Percentiles rank a stretch among this genome's conserved stretches.
These are phyloP conservation scores for Drosophila demipolita DNA, from an alignment of 2,888 invertebrate species.

Conservation along the genomic window DNA sequence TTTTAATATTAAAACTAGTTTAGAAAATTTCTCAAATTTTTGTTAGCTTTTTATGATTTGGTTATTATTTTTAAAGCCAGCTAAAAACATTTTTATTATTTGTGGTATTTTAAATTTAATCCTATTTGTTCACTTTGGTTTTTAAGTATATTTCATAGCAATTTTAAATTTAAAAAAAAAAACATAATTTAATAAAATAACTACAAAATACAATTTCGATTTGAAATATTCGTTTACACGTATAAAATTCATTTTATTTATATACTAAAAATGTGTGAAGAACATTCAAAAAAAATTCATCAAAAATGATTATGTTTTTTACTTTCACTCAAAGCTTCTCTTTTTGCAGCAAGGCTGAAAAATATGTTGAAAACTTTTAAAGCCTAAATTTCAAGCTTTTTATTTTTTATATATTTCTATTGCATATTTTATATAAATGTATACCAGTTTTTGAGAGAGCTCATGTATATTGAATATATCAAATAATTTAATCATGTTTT, in stretches of 20 bases:
- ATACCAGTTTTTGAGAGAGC: not conserved
- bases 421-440: too few relatives aligned
- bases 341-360: not conserved
- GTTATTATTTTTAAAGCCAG: not conserved
- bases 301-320: not conserved
- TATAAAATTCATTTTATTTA: not conserved
- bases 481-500: too few relatives aligned
- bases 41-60: not conserved
- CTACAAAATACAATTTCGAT: not conserved
- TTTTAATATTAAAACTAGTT: not conserved
- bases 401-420: not conserved
- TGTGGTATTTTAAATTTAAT: not conserved
- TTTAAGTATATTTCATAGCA: not conserved
- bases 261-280: not conserved
- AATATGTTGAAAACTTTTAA: not conserved
- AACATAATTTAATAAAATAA: rapidly evolving
- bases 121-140: rapidly evolving
- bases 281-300: not conserved
- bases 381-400: not conserved
- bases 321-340: too few relatives aligned
- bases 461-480: not conserved
- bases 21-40: not conserved
- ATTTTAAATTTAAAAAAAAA: rapidly evolving
- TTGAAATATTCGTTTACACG: not conserved
- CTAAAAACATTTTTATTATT: not conserved